These are phyloP conservation scores for Spheniscus humboldti DNA, from an alignment of 2,797 vertebrate genomes.

Conservation along the genomic window DNA sequence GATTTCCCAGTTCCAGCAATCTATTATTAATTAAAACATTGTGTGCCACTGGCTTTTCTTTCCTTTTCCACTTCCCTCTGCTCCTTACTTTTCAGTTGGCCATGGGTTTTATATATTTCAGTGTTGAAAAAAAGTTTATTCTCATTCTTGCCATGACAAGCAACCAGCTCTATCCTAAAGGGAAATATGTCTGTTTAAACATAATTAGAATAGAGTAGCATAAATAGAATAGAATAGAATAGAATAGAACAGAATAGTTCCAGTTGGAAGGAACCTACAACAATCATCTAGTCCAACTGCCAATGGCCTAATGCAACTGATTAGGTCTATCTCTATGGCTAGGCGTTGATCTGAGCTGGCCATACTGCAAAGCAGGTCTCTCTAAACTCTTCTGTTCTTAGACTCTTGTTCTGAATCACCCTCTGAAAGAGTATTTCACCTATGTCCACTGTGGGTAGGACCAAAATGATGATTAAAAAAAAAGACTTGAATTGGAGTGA, in stretches of 20 bases:
- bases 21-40: slow-evolving; percentile 55
- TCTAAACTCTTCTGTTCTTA: not conserved
- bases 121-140: not conserved
- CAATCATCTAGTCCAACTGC: not conserved
- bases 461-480: not conserved
- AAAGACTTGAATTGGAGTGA: not conserved
- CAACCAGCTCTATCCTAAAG: not conserved
- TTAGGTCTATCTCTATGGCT: not conserved
- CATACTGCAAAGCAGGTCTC: not conserved
- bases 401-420: not conserved
- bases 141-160: not conserved
- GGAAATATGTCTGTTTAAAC: not conserved
- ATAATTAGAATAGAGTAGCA: not conserved
- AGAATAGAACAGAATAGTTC: not conserved
- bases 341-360: not conserved
- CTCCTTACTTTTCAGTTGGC: not conserved
- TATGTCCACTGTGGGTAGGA: not conserved
- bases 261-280: not conserved
- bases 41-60: slow-evolving; percentile 22
- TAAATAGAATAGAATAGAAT: not conserved
- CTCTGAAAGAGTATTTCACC: not conserved
- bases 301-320: not conserved
- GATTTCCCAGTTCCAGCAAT: slow-evolving; percentile 1
- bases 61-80: not conserved
- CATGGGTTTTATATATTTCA: not conserved